phyloP scores from a whole-genome alignment of 2,888 invertebrate genomes.

The Lydus trimaculatus region DNA sequence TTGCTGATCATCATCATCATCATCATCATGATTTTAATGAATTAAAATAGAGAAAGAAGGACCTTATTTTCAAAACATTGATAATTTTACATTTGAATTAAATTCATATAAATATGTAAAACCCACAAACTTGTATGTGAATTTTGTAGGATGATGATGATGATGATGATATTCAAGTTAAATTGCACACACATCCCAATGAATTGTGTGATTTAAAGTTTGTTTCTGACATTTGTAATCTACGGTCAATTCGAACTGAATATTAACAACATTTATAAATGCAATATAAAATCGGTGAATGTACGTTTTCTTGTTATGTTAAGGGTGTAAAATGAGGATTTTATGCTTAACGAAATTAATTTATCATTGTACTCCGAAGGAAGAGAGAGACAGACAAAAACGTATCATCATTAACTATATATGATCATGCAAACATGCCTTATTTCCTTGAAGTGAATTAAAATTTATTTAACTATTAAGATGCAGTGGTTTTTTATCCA shows the following conservation, averaged over 20 bases:
- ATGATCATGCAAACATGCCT: background rate
- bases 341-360: background rate
- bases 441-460: too few relatives aligned
- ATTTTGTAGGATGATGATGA: background rate
- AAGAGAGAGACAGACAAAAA: background rate
- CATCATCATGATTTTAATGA: too few relatives aligned
- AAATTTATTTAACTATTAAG: too few relatives aligned
- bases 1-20: too few relatives aligned
- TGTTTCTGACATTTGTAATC: background rate
- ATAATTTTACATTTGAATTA: background rate
- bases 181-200: background rate
- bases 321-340: constrained; percentile 2
- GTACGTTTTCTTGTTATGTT: background rate
- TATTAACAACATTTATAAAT: background rate
- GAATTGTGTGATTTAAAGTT: background rate
- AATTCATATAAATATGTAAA: background rate
- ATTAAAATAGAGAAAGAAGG: too few relatives aligned
- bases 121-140: background rate
- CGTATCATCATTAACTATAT: background rate
- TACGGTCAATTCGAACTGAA: background rate
- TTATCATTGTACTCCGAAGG: background rate
- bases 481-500: too few relatives aligned
- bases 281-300: background rate
- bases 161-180: background rate
- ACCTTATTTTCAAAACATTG: too few relatives aligned